Conservation (phyloP, 2,113 vertebrate species). For the Anguilla rostrata region DNA sequence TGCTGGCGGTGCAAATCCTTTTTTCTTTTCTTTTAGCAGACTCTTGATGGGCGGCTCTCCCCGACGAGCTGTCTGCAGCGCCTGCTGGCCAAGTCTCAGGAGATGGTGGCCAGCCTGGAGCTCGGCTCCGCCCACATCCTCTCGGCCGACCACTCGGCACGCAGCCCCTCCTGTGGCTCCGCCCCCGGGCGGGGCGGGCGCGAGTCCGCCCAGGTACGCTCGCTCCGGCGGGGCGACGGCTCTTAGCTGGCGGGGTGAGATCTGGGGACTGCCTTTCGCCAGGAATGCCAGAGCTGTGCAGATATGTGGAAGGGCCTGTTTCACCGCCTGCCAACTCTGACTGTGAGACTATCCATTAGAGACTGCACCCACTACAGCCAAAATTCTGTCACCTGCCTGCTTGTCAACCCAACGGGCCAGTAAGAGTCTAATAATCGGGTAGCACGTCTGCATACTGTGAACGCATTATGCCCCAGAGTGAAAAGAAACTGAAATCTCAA, state of each 20-base stretch:
- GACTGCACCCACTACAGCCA: too few species aligned
- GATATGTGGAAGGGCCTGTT: too few species aligned
- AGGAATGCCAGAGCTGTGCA: too few species aligned
- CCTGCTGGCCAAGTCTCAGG: conserved; percentile 49
- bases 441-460: too few species aligned
- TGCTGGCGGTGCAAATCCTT: background rate
- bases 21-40: background rate
- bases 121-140: conserved; percentile 9
- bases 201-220: conserved; percentile 33
- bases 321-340: too few species aligned
- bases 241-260: too few species aligned
- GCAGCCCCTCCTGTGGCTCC: background rate
- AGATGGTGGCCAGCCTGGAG: conserved; percentile 43
- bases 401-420: too few species aligned
- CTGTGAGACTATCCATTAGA: too few species aligned
- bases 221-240: background rate
- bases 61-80: conserved; percentile 51
- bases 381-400: too few species aligned
- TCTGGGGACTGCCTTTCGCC: background rate
- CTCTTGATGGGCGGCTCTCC: conserved; percentile 30
- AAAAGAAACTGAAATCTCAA: too few species aligned
- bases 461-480: too few species aligned
- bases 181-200: background rate
- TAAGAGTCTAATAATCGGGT: too few species aligned
- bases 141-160: background rate